These are phyloP conservation scores for Ephialtes manifestator DNA, from an alignment of 2,888 invertebrate genomes.

Conservation along the genomic window DNA sequence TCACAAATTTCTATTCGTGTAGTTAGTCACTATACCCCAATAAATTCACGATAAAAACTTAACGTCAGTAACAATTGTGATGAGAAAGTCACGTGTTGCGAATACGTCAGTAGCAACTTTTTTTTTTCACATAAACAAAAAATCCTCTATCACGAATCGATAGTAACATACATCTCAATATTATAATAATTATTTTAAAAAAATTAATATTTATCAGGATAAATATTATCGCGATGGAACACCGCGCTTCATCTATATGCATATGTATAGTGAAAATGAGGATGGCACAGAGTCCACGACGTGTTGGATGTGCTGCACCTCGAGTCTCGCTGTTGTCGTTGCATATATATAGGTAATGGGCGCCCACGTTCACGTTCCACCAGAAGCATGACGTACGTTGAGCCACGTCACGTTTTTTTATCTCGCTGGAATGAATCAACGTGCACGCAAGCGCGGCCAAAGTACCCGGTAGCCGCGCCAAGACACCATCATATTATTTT, in stretches of 20 bases:
- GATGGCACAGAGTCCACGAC: slow-evolving; percentile 18
- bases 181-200: not conserved
- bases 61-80: too few relatives aligned
- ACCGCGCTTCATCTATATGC: not conserved
- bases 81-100: too few relatives aligned
- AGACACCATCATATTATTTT: slow-evolving; percentile 83
- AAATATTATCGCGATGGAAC: slow-evolving; percentile 1
- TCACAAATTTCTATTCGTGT: too few relatives aligned
- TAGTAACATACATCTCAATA: not conserved
- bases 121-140: not conserved
- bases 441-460: slow-evolving; percentile 76
- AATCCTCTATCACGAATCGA: too few relatives aligned
- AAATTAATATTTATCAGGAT: not conserved
- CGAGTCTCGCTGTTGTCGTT: slow-evolving; percentile 29
- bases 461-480: slow-evolving; percentile 82
- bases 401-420: slow-evolving; percentile 68
- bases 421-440: slow-evolving; percentile 79
- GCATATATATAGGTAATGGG: slow-evolving; percentile 56
- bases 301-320: slow-evolving; percentile 37
- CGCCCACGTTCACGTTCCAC: slow-evolving; percentile 65
- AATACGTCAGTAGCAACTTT: too few relatives aligned
- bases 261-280: slow-evolving; percentile 26
- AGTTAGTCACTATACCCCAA: too few relatives aligned
- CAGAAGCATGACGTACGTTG: slow-evolving; percentile 58
- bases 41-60: too few relatives aligned